These are phyloP conservation scores for Brachionus calyciflorus DNA, from an alignment of 1,140 invertebrate genomes.

Conservation along the genomic window DNA sequence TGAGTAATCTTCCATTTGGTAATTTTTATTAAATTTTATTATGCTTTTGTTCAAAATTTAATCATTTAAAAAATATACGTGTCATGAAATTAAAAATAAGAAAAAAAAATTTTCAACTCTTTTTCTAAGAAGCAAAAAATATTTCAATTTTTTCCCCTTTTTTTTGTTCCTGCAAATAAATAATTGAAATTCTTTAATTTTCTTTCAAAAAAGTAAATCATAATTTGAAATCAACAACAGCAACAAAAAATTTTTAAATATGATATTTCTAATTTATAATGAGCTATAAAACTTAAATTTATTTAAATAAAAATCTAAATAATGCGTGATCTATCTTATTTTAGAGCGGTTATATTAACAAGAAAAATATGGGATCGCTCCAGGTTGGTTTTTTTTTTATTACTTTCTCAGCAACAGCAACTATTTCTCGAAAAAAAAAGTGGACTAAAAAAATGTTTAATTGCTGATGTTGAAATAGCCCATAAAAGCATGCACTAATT, in stretches of 20 bases:
- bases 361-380: slow-evolving; percentile 28
- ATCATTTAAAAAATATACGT: neutral
- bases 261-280: slow-evolving; percentile 8
- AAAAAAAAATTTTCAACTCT: neutral
- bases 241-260: slow-evolving; percentile 1
- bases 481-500: neutral
- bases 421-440: neutral
- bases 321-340: slow-evolving; percentile 42
- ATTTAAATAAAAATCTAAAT: neutral
- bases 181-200: too few relatives aligned
- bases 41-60: slow-evolving; percentile 14
- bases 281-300: neutral
- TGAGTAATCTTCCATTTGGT: neutral
- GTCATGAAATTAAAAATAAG: neutral
- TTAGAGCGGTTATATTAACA: slow-evolving; percentile 1
- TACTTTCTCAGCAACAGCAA: neutral
- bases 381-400: neutral
- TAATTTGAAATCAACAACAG: too few relatives aligned
- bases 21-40: neutral
- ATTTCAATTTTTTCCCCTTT: neutral
- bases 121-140: slow-evolving; percentile 14
- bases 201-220: neutral
- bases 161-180: too few relatives aligned
- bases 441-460: neutral
- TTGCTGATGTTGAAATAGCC: slow-evolving; percentile 15